Conservation (phyloP, 2,888 invertebrate species). For the Caenorhabditis sp. region DNA sequence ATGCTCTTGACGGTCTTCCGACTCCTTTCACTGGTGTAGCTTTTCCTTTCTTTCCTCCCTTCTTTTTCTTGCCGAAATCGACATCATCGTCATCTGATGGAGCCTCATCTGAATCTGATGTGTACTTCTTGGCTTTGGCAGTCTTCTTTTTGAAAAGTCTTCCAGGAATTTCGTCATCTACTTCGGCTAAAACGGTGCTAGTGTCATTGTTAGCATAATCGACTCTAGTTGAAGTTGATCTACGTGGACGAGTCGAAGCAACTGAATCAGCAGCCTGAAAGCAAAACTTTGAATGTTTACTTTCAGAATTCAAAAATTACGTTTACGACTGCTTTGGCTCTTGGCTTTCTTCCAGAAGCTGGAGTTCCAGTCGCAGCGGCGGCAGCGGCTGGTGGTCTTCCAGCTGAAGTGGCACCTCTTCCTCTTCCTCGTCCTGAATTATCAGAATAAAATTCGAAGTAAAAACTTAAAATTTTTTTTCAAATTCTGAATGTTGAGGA, state of each 20-base stretch:
- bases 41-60: constrained; percentile 11
- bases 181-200: constrained; percentile 58
- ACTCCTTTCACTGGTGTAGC: constrained; percentile 10
- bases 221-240: constrained; percentile 61
- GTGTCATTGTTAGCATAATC: constrained; percentile 69
- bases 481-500: constrained; percentile 3
- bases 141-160: constrained; percentile 56
- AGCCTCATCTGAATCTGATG: constrained; percentile 36
- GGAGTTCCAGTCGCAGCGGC: constrained; percentile 12
- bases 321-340: constrained; percentile 21
- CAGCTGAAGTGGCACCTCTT: constrained; percentile 18
- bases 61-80: constrained; percentile 50
- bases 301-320: not conserved
- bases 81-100: constrained; percentile 50
- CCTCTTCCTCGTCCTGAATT: constrained; percentile 55
- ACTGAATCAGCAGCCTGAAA: constrained; percentile 46
- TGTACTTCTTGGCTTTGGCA: constrained; percentile 19
- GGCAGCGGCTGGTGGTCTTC: constrained; percentile 17
- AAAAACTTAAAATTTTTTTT: constrained; percentile 2
- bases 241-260: constrained; percentile 61
- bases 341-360: constrained; percentile 20
- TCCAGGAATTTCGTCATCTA: constrained; percentile 69
- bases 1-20: constrained; percentile 31
- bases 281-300: not conserved
- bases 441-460: too few relatives aligned